Conservation (phyloP, 2,113 vertebrate species). For the Sphaerodactylus townsendi region DNA sequence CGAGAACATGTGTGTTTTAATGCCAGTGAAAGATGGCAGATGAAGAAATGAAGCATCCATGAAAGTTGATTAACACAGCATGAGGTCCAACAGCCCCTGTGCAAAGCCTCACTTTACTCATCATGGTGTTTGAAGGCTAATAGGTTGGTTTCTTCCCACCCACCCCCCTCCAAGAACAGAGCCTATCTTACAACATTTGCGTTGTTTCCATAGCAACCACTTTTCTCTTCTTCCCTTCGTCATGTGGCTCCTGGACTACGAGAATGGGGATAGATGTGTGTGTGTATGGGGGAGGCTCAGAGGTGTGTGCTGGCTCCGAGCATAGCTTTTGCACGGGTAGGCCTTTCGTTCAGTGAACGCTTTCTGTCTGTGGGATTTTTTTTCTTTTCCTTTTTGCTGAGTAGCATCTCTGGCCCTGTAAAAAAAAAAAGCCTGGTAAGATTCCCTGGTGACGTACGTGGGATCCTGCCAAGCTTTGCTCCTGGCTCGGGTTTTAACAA, state of each 20-base stretch:
- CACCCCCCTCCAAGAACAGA: constrained; percentile 14
- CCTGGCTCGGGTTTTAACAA: background rate
- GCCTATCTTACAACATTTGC: constrained; percentile 55
- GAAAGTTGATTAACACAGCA: constrained; percentile 9
- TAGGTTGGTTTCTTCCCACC: constrained; percentile 2
- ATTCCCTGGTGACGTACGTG: background rate
- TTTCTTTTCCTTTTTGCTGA: background rate
- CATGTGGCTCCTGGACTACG: background rate
- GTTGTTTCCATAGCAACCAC: constrained; percentile 64
- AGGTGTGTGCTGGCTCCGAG: background rate
- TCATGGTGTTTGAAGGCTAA: constrained; percentile 16
- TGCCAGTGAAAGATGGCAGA: background rate
- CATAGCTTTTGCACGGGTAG: accelerated
- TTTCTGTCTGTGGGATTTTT: background rate
- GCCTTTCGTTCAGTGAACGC: accelerated
- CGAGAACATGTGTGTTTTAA: background rate
- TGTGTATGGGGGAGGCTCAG: background rate
- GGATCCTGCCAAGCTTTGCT: background rate
- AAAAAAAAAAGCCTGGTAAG: accelerated
- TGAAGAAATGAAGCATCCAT: background rate
- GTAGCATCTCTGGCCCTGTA: background rate
- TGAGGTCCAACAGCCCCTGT: background rate
- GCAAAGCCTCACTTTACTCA: background rate
- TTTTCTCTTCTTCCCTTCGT: constrained; percentile 48
- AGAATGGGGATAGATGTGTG: background rate